These are phyloP conservation scores for Macrochelys suwanniensis DNA, from an alignment of 2,797 vertebrate species.

Conservation along the genomic window DNA sequence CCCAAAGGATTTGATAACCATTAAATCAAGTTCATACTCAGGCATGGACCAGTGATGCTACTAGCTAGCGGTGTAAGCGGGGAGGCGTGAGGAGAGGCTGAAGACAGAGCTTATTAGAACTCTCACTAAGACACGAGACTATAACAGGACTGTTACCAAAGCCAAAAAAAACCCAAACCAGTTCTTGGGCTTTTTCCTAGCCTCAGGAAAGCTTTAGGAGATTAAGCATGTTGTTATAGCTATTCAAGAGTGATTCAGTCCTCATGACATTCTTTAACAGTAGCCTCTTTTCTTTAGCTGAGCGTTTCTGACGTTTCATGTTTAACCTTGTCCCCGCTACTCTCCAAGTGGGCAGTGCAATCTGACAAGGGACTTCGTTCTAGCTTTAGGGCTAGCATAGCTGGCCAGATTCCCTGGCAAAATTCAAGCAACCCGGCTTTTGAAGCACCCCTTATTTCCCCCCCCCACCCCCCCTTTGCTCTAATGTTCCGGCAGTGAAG, in stretches of 20 bases:
- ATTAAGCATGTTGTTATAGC: rapidly evolving
- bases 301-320: rapidly evolving
- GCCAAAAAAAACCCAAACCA: background rate
- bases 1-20: background rate
- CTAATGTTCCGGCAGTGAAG: rapidly evolving
- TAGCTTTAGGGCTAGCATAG: background rate
- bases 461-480: background rate
- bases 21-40: rapidly evolving
- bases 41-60: rapidly evolving
- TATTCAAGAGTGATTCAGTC: rapidly evolving
- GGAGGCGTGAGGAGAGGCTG: rapidly evolving
- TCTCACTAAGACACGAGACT: rapidly evolving
- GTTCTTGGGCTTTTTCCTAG: rapidly evolving
- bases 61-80: rapidly evolving
- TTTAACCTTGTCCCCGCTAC: no score
- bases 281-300: background rate
- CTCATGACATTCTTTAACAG: rapidly evolving
- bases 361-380: background rate
- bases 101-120: background rate
- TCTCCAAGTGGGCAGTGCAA: background rate
- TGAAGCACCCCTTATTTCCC: background rate
- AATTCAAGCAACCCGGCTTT: background rate
- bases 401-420: background rate
- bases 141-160: background rate
- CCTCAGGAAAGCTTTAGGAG: background rate